phyloP scores from a whole-genome alignment of 2,797 vertebrate species.

The Cossypha niveicapilla region DNA sequence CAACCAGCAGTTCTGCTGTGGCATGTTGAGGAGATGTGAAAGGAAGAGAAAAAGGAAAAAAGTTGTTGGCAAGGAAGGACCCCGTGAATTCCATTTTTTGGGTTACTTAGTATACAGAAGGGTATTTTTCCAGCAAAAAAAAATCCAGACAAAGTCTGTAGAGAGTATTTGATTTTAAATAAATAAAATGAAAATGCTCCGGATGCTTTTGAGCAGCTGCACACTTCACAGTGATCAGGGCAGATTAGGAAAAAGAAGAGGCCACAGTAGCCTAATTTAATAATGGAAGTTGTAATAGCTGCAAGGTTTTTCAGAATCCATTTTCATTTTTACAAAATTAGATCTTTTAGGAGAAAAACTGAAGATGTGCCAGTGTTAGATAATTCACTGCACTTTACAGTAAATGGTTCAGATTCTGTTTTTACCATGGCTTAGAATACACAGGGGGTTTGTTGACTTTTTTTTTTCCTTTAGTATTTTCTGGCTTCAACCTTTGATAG shows the following conservation, averaged over 20 bases:
- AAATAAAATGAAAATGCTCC: neutral
- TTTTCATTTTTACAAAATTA: neutral
- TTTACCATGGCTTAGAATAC: neutral
- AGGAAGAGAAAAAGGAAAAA: neutral
- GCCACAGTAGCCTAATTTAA: neutral
- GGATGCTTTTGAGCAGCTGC: neutral
- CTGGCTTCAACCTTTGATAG: neutral
- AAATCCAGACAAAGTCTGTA: neutral
- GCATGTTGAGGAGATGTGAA: neutral
- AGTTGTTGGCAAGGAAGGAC: neutral
- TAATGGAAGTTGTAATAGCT: neutral
- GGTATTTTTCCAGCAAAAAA: neutral
- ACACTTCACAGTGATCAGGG: neutral
- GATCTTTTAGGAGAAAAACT: neutral
- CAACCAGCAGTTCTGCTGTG: neutral
- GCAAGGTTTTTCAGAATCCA: neutral
- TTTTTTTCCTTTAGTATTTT: neutral
- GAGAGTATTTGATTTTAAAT: neutral
- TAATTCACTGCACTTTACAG: neutral
- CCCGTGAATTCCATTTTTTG: fast-evolving
- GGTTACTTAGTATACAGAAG: neutral
- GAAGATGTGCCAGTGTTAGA: neutral
- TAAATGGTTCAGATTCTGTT: neutral
- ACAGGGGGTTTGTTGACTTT: fast-evolving
- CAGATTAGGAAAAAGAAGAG: neutral